Evolutionary conservation across 2,888 invertebrate genomes (phyloP), one percentile per base, ranked within the genome.

Genomic region (Thera britannica): DNA sequence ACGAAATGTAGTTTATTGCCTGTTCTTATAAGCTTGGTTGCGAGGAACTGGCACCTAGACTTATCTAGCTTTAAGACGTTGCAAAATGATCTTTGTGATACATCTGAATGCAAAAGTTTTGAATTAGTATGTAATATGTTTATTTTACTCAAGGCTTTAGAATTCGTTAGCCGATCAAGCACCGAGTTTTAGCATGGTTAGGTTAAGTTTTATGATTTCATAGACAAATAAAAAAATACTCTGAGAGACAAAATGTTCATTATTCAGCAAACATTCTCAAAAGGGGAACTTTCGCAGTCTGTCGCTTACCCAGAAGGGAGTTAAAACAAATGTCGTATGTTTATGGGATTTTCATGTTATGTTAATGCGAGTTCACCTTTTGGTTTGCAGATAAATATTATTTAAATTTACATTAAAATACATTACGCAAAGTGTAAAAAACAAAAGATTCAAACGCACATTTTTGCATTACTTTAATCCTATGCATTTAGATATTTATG

Each of bases 321-420:
- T 83, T 87, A 85, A 87, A 90, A 89, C 83, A 88, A 92, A 91
- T 89, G 91, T 90, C 88, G 87, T 88, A 83, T 89, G 89, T 90
- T 91, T 93, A 93, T 92, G 90, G 92, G 87, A 86, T 92, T 92
- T 86, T 75, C 91, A 80, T 93, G 92, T 92, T 91, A 91, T 91
- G 90, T 85, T 92, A 92, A 93, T 91, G 87, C 76, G 80, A 76
- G 76, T 79, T 78, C 78, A 79, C 79, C 78, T 85, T 80, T 84
- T 84, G 80, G 81, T 70, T 60, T 62, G 60, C 65, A 73, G 67
- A 75, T 75, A 78, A 70, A 73, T 74, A 66, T 66, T 66, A 73
- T 75, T 74, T 75, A 68, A 67, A 75, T 75, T 55, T 6, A 60
- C 57, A 69, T 60, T 44, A 44, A 54, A 35, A 56, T 61, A 58